A percentile compares a stretch with the other conserved stretches of the same genome.
Conservation (phyloP, 30 jellyfish, hydroid and myxozoan species). For the Pseudorhiza aurosa region DNA sequence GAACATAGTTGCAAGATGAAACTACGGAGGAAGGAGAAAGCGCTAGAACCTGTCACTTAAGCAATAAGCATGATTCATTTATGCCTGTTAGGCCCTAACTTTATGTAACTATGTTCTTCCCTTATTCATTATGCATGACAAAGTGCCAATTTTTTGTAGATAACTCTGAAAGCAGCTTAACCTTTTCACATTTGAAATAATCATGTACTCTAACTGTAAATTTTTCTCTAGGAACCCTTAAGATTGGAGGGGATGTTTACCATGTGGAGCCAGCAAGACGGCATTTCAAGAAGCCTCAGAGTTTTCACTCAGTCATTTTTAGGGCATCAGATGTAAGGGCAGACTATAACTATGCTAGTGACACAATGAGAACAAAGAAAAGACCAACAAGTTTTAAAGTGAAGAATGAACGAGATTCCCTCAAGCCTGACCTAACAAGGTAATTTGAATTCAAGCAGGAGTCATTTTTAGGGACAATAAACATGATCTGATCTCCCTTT, state of each 20-base stretch:
- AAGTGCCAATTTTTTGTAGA: too few species aligned
- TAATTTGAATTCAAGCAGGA: constrained; percentile 1
- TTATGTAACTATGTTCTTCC: too few species aligned
- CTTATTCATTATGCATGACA: too few species aligned
- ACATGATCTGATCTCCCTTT: too few species aligned
- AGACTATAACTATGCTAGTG: constrained; percentile 55
- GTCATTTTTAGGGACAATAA: too few species aligned
- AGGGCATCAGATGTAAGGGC: constrained; percentile 79
- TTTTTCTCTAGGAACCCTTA: constrained; percentile 48
- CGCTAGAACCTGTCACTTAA: too few species aligned
- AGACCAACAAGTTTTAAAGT: constrained; percentile 65
- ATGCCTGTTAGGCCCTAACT: too few species aligned
- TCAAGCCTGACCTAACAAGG: constrained; percentile 73
- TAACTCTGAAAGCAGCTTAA: too few species aligned
- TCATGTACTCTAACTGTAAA: too few species aligned
- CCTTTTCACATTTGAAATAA: too few species aligned
- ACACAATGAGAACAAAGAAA: constrained; percentile 38
- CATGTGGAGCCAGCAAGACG: constrained; percentile 93
- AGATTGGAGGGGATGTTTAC: constrained; percentile 69
- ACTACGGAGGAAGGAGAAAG: too few species aligned
- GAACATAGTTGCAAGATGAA: too few species aligned
- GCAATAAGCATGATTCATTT: neutral
- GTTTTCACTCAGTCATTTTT: constrained; percentile 88
- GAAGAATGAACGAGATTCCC: constrained; percentile 39
- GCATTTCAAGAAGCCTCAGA: constrained; percentile 67